These are phyloP conservation scores for Equus quagga DNA, from an alignment of 2,113 vertebrate genomes.

Conservation along the genomic window DNA sequence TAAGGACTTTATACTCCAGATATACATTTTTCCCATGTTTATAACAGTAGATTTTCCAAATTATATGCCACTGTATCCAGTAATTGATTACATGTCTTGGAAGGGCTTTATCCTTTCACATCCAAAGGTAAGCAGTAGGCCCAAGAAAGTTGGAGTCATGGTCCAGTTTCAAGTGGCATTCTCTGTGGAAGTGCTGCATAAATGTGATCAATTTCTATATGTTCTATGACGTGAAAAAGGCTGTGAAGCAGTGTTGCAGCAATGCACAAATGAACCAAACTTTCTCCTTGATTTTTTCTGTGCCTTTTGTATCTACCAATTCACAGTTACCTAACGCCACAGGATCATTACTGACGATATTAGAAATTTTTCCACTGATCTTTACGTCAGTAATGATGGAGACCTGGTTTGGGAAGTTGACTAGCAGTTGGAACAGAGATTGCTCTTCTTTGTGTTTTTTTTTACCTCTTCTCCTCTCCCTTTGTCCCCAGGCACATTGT, in stretches of 20 bases:
- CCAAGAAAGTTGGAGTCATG: background rate
- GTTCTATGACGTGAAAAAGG: background rate
- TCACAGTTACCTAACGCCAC: background rate
- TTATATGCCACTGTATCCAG: background rate
- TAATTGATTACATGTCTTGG: background rate
- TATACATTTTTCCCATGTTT: background rate
- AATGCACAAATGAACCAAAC: background rate
- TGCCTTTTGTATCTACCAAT: background rate
- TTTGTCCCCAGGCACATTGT: fast-evolving
- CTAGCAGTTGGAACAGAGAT: background rate
- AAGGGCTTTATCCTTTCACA: background rate
- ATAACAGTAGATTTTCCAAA: background rate
- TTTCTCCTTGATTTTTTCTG: background rate
- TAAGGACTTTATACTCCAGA: background rate
- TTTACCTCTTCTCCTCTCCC: background rate
- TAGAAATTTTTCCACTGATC: background rate
- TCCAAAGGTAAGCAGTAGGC: background rate
- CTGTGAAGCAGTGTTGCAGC: background rate
- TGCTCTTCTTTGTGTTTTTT: background rate
- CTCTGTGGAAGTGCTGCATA: background rate
- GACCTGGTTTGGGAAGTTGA: background rate
- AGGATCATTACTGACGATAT: background rate
- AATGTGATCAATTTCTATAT: background rate
- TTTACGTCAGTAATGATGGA: background rate
- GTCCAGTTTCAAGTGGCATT: background rate